Base-by-base conservation (phyloP, 2,113 vertebrate species). In the Prinia subflava region DNA sequence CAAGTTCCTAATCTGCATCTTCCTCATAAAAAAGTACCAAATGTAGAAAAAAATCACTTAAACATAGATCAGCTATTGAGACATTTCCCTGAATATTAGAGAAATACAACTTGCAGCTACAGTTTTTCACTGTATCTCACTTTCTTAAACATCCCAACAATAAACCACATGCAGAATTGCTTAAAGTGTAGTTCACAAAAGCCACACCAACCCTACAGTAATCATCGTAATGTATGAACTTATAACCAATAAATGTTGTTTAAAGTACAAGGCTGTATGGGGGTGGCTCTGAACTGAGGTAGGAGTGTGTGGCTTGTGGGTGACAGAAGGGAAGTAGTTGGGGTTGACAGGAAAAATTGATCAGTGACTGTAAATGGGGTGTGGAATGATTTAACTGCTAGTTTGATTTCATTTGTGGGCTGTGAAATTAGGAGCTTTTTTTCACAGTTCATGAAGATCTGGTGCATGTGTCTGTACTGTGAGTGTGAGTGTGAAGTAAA, bases 341-440 rank as follows among this genome's bases (percentile, higher is more conserved):
- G 76, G 64, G 44, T 46, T 78, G 56, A 89, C 85, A 83, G 63
- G 68, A 93, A 95, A 86, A 88, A 89, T 41, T 81, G 59, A 88
- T 88, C 79, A 89, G 33, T 78, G 44, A n/a, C 47, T 81, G 22
- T 60, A 92, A 95, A 94, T 71, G 60, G 52, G 10, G 28, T 75
- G 83, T 71, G 56, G 85, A 83, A 87, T 71, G 47, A 53, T 93
- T 89, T 93, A 75, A 89, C 60, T 64, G 49, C 60, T 75, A 83
- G 56, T 53, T 88, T 86, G 76, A 57, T 78, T 92, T 90, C 64
- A n/a, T 75, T 93, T 87, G 88, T 90, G 56, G 88, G 44, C 37
- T 87, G 49, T 87, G 79, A 92, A 97, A 81, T 89, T 75, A 87
- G 76, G 21, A 87, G 10, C 41, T 77, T 87, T 84, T 46, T 83